Evolutionary conservation across 1,140 invertebrate species (phyloP).

Genomic region (Hylaeus anthracinus): DNA sequence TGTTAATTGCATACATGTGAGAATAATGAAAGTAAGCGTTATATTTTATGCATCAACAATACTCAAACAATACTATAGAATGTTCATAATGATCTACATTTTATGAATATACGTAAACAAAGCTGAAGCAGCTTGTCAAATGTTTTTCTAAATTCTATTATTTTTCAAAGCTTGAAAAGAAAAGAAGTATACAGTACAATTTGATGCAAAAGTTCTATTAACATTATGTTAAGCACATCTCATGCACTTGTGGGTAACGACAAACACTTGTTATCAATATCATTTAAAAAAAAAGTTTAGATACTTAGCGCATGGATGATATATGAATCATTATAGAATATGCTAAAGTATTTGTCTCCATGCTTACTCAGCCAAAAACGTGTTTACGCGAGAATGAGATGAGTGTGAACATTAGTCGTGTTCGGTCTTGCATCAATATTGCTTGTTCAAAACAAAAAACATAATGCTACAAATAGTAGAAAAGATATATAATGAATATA

Average conservation of each 20-base stretch:
- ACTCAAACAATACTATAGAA: neutral
- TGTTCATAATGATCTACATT: neutral
- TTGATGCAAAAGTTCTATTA: neutral
- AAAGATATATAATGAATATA: neutral
- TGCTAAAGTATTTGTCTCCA: constrained; percentile 15
- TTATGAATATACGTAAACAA: neutral
- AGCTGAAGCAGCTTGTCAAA: neutral
- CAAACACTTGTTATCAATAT: constrained; percentile 3
- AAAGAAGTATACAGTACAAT: neutral
- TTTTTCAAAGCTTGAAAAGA: neutral
- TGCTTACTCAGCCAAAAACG: constrained; percentile 55
- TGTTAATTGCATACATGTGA: neutral
- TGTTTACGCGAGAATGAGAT: constrained; percentile 14
- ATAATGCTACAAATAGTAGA: neutral
- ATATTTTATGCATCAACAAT: neutral
- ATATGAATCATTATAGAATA: constrained; percentile 8
- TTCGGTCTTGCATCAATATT: neutral
- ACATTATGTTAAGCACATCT: constrained; percentile 43
- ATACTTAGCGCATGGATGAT: neutral
- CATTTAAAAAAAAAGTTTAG: constrained; percentile 6
- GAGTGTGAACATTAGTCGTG: constrained; percentile 21
- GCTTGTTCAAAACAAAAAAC: neutral
- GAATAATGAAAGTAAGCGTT: neutral
- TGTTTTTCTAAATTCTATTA: neutral
- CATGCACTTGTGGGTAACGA: constrained; percentile 50